Evolutionary conservation across 1,140 invertebrate genomes (phyloP).

Genomic region (Dermatophagoides farinae): DNA sequence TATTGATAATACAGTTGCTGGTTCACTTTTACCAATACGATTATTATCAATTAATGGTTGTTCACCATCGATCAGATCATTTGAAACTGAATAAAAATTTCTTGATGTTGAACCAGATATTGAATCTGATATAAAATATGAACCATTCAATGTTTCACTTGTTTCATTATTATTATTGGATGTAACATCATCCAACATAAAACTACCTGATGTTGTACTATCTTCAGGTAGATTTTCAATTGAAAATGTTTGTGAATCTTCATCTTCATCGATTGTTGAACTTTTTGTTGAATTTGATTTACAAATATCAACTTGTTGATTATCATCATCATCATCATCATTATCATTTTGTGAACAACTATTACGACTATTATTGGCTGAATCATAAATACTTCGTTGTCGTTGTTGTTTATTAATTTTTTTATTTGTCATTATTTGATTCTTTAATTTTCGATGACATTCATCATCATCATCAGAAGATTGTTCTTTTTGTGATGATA

Average conservation of each 20-base stretch:
- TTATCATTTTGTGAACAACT: neutral
- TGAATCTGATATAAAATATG: neutral
- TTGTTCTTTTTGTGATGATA: too few species aligned
- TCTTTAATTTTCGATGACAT: too few species aligned
- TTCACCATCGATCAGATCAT: neutral
- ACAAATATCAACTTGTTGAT: neutral
- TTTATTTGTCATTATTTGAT: too few species aligned
- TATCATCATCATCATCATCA: neutral
- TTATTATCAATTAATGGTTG: neutral
- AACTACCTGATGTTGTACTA: slow-evolving; percentile 23
- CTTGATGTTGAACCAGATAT: neutral
- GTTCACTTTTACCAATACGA: neutral
- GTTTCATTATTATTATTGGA: neutral
- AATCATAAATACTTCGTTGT: too few species aligned
- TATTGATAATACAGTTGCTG: neutral
- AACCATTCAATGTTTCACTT: neutral
- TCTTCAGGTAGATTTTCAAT: slow-evolving; percentile 11
- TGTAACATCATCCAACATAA: slow-evolving; percentile 18
- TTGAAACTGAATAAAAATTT: neutral
- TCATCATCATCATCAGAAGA: too few species aligned
- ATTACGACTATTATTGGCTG: neutral
- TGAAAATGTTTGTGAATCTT: neutral
- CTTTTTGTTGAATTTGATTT: neutral
- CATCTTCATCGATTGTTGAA: neutral
- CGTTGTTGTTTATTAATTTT: too few species aligned